Base-by-base conservation (phyloP, 2,888 invertebrate species). In the Scaptomyza flava region DNA sequence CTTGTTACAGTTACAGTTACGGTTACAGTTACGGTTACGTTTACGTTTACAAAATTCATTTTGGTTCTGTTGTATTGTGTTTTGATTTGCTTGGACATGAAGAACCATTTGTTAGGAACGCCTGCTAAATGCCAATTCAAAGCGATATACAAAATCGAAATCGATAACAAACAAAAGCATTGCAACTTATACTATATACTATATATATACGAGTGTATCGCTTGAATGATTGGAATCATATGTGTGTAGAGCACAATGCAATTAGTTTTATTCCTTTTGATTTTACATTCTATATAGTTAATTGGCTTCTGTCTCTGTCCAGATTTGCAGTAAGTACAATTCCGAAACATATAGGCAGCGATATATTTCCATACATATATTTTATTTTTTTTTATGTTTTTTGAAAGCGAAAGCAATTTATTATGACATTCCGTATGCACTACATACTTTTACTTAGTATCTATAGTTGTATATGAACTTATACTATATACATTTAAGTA, bases 381-480 rank as follows among this genome's bases (percentile, higher is more conserved):
- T 23, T 42, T n/a, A n/a, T 30, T 45, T 9, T 11, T 4, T 8
- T 20, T 34, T n/a, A 50, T 34, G 3, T 30, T 53, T 54, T 50
- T 43, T 42, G 20, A 42, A 74, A 74, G 78, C 73, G 74, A 78
- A 74, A 77, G 78, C 74, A 77, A 67, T 62, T 65, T 59, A 51
- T 36, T 14, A 76, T 76, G 63, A 63, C 64, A 76, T 76, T 76
- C 48, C 17, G 17, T 17, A 17, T 17, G 17, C 17, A 17, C 17
- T 17, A 17, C 17, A 20, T 51, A 27, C 43, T 51, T 45, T 38
- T 38, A 36, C 47, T 65, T 65, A 65, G 41, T 48, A 45, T 30
- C 20, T 33, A 53, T 69, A 71, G 46, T 50, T 66, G 42, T 69
- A 61, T 68, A 65, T 61, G n/a, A 47, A 60, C 42, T 57, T 72